Conservation (phyloP, 2,113 vertebrate genomes). For the Engraulis encrasicolus region DNA sequence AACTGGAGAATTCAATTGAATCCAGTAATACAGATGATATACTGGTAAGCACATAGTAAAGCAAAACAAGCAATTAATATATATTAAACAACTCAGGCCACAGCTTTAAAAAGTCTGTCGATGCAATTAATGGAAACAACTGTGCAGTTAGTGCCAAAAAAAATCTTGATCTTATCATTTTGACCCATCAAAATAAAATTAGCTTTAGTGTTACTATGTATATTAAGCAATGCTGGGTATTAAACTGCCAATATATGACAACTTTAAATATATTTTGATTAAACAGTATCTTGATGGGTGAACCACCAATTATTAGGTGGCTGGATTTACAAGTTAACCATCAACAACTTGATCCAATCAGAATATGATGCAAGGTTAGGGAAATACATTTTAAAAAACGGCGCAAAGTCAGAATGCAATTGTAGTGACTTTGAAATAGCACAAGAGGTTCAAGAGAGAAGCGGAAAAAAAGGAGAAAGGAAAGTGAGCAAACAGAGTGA, state of each 20-base stretch:
- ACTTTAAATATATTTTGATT: neutral
- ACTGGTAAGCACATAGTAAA: neutral
- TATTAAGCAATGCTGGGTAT: neutral
- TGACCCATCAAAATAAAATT: neutral
- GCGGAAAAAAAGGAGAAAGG: slow-evolving; percentile 16
- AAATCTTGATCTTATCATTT: neutral
- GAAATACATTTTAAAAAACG: neutral
- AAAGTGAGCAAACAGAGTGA: slow-evolving; percentile 19
- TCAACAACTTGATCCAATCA: neutral
- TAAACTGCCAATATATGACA: neutral
- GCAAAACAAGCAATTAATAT: neutral
- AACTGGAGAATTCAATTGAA: neutral
- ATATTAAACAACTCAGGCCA: neutral
- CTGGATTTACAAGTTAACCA: neutral
- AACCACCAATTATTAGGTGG: neutral
- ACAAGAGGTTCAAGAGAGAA: slow-evolving; percentile 5
- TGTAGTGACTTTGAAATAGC: neutral
- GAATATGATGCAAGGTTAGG: neutral
- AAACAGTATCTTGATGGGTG: neutral
- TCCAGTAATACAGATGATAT: neutral
- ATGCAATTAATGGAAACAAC: neutral
- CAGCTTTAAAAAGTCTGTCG: neutral
- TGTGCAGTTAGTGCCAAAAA: neutral
- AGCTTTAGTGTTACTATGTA: too few relatives aligned
- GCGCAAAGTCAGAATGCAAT: neutral